Percentiles rank a stretch among this genome's conserved stretches.
phyloP scores from a whole-genome alignment of 2,888 invertebrate genomes.

The Calliopum simillimum region DNA sequence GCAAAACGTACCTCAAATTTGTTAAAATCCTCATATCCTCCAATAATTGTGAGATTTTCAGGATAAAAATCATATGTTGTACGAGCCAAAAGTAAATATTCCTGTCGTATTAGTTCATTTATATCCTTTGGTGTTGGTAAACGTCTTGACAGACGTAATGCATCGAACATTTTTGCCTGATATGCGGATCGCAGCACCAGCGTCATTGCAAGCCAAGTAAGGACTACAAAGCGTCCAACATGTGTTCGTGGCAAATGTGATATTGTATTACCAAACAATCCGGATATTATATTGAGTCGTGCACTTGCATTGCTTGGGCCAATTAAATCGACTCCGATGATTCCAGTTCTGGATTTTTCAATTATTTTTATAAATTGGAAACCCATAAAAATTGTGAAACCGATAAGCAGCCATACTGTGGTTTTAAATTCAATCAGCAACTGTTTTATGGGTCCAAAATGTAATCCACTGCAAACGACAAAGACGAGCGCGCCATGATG shows the following conservation, averaged over 20 bases:
- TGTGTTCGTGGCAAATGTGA: constrained; percentile 43
- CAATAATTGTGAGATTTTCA: constrained; percentile 33
- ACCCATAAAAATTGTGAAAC: constrained; percentile 30
- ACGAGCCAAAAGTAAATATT: constrained; percentile 48
- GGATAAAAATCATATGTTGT: constrained; percentile 50
- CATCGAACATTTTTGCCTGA: constrained; percentile 55
- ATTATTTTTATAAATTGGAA: constrained; percentile 21
- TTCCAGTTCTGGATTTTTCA: not conserved
- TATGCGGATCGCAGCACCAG: constrained; percentile 56
- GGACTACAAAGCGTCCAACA: constrained; percentile 51
- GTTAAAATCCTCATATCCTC: constrained; percentile 12
- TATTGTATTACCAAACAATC: constrained; percentile 51
- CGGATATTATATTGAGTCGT: constrained; percentile 48
- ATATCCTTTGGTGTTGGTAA: constrained; percentile 45
- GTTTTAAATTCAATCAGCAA: constrained; percentile 48
- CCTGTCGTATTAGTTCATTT: constrained; percentile 41
- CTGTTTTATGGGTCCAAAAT: constrained; percentile 41
- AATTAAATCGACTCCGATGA: constrained; percentile 39
- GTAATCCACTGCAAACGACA: constrained; percentile 46
- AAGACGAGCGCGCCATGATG: constrained; percentile 53
- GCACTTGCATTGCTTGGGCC: constrained; percentile 43
- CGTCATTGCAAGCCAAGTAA: constrained; percentile 51
- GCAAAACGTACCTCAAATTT: constrained; percentile 40
- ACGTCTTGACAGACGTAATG: constrained; percentile 46
- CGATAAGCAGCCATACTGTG: constrained; percentile 47